phyloP scores from a whole-genome alignment of 1,140 invertebrate genomes.

The Scaptomyza graminum region DNA sequence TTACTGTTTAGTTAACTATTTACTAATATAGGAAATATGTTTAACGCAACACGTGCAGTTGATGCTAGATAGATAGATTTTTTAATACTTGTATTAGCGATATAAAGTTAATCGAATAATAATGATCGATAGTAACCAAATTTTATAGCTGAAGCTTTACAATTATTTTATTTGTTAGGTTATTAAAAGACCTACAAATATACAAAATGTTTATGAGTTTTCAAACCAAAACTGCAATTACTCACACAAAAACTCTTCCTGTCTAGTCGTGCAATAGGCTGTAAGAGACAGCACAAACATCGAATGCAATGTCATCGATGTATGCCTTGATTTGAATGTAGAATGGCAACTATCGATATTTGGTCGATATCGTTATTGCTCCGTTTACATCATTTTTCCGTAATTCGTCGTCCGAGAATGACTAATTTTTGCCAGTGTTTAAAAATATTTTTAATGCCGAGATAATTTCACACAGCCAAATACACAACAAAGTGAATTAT shows the following conservation, averaged over 20 bases:
- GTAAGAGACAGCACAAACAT: neutral
- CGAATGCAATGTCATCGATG: neutral
- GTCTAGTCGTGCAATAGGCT: too few species aligned
- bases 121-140: neutral
- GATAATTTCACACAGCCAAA: slow-evolving; percentile 66
- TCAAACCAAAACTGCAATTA: too few species aligned
- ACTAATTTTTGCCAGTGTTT: slow-evolving; percentile 76
- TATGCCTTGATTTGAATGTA: neutral
- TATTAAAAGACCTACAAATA: too few species aligned
- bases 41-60: slow-evolving; percentile 49
- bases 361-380: slow-evolving; percentile 29
- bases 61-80: slow-evolving; percentile 1
- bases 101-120: slow-evolving; percentile 12
- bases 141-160: neutral
- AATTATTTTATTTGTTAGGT: too few species aligned
- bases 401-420: slow-evolving; percentile 69
- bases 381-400: slow-evolving; percentile 54
- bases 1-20: neutral
- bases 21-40: slow-evolving; percentile 8
- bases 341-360: slow-evolving; percentile 4
- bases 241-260: neutral
- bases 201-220: too few species aligned
- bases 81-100: neutral
- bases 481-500: slow-evolving; percentile 57
- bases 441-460: slow-evolving; percentile 72